Evolutionary conservation across 1,140 invertebrate species (phyloP).

Genomic region (Asobara japonica): DNA sequence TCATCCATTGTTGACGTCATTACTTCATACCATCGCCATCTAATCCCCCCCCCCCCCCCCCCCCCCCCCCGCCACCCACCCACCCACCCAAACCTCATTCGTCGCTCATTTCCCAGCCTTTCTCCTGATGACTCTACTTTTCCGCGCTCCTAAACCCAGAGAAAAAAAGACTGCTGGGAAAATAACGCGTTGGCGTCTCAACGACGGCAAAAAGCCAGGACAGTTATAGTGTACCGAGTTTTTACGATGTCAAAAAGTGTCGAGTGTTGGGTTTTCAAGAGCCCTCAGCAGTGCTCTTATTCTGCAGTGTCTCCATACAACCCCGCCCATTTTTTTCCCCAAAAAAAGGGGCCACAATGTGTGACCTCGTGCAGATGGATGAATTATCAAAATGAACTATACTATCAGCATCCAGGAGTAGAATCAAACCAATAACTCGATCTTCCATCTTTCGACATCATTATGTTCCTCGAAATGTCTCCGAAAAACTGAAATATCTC

Average conservation of each 20-base stretch:
- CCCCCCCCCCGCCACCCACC: neutral
- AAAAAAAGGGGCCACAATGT: too few relatives aligned
- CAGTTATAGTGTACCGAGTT: neutral
- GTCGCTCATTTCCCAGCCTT: neutral
- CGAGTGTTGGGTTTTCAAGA: constrained; percentile 8
- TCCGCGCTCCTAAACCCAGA: neutral
- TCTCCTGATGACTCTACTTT: neutral
- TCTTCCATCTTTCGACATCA: too few relatives aligned
- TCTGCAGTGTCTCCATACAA: constrained; percentile 19
- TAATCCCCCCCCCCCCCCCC: neutral
- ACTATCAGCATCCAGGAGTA: too few relatives aligned
- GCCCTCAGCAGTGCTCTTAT: constrained; percentile 10
- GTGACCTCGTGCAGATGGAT: too few relatives aligned
- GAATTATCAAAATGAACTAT: too few relatives aligned
- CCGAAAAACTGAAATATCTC: too few relatives aligned
- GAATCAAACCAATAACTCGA: too few relatives aligned
- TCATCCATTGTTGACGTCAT: neutral
- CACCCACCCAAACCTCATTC: neutral
- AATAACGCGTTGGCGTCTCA: neutral
- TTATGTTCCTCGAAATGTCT: too few relatives aligned
- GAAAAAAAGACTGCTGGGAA: neutral
- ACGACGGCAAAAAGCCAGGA: neutral
- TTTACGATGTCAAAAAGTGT: constrained; percentile 22
- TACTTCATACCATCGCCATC: neutral
- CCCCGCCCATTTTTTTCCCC: too few relatives aligned